Conservation (phyloP, 2,113 vertebrate species). For the Dicerorhinus sumatrensis region DNA sequence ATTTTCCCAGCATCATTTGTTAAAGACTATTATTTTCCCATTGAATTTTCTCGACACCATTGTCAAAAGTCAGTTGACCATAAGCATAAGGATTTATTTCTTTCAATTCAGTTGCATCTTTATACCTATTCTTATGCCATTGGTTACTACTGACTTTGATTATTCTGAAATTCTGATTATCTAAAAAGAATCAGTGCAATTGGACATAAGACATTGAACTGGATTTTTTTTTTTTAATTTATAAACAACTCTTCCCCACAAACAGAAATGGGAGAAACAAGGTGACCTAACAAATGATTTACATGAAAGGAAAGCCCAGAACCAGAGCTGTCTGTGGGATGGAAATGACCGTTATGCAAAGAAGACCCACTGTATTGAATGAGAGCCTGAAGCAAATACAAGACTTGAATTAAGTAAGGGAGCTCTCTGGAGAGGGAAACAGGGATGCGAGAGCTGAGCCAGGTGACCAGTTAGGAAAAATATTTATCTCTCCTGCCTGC, state of each 20-base stretch:
- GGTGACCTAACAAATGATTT: conserved; percentile 18
- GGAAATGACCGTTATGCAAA: not conserved
- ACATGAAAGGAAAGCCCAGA: not conserved
- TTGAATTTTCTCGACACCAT: not conserved
- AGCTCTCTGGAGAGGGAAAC: not conserved
- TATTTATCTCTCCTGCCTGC: not conserved
- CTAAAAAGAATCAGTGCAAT: conserved; percentile 12
- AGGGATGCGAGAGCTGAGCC: not conserved
- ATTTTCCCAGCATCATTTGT: not conserved
- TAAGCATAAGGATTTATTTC: conserved; percentile 22
- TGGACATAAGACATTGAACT: not conserved
- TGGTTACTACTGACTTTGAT: not conserved
- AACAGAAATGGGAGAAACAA: conserved; percentile 16
- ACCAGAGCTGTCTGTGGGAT: not conserved
- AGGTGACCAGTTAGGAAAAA: conserved; percentile 14
- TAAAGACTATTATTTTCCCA: not conserved
- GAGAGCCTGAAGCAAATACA: not conserved
- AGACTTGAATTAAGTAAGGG: not conserved
- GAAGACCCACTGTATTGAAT: not conserved
- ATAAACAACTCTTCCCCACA: not conserved
- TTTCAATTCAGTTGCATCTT: not conserved
- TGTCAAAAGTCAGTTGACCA: not conserved
- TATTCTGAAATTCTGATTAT: conserved; percentile 19
- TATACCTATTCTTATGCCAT: not conserved
- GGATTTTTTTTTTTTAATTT: not conserved